Conservation (phyloP, 2,888 invertebrate genomes). For the Rhingia campestris region DNA sequence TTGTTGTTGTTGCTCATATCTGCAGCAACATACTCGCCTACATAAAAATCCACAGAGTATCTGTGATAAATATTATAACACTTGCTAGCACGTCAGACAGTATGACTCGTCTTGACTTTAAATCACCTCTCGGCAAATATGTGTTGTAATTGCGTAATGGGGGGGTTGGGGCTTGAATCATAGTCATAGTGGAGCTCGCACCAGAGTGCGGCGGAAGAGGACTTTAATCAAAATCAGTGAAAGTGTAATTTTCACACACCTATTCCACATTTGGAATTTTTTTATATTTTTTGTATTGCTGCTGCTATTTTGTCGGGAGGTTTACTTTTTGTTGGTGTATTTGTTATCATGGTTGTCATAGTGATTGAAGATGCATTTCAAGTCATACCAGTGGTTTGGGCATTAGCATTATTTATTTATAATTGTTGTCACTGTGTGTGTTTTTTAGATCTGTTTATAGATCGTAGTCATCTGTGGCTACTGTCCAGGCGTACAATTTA, state of each 20-base stretch:
- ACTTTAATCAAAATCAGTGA: slow-evolving; percentile 72
- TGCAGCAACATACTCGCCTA: slow-evolving; percentile 51
- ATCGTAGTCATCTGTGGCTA: background rate
- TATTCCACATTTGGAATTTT: slow-evolving; percentile 66
- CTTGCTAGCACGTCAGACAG: slow-evolving; percentile 67
- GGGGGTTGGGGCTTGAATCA: slow-evolving; percentile 13
- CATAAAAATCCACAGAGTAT: slow-evolving; percentile 30
- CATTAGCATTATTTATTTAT: too few species aligned
- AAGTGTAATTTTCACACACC: slow-evolving; percentile 73
- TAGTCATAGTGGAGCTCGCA: slow-evolving; percentile 26
- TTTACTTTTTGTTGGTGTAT: slow-evolving; percentile 2
- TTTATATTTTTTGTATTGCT: slow-evolving; percentile 24
- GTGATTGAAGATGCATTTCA: slow-evolving; percentile 36
- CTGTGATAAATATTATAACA: slow-evolving; percentile 62
- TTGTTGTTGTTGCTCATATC: slow-evolving; percentile 19
- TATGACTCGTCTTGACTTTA: slow-evolving; percentile 72
- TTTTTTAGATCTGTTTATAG: slow-evolving; percentile 18
- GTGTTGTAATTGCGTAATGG: slow-evolving; percentile 70
- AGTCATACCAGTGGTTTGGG: slow-evolving; percentile 26
- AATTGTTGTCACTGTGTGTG: background rate
- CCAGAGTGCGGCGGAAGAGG: slow-evolving; percentile 8
- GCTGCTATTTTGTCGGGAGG: slow-evolving; percentile 29
- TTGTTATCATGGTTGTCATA: background rate
- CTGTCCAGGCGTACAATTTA: slow-evolving; percentile 38
- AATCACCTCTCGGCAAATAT: slow-evolving; percentile 50